A percentile compares a stretch with the other conserved stretches of the same genome.
phyloP scores from a whole-genome alignment of 2,797 vertebrate species.

The Enteromius unitaeniatus region DNA sequence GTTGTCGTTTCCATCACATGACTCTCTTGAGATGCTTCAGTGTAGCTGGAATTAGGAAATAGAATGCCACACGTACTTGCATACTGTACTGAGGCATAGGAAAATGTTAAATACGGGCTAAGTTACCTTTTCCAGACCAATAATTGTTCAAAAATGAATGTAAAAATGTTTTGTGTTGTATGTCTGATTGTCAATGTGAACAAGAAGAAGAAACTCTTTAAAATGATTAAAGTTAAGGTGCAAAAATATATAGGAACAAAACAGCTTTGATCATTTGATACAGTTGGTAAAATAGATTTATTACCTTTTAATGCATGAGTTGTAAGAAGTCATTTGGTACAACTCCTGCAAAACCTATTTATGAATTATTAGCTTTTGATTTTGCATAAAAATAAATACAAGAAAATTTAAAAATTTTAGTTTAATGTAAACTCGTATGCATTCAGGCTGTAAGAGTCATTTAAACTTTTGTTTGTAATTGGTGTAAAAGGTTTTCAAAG shows the following conservation, averaged over 20 bases:
- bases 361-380: neutral
- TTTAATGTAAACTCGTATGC: neutral
- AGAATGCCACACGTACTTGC: neutral
- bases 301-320: neutral
- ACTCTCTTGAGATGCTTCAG: constrained; percentile 20
- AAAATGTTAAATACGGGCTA: neutral
- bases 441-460: neutral
- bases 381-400: no score
- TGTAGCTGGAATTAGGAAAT: constrained; percentile 31
- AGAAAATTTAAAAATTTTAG: no score
- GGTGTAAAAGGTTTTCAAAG: neutral
- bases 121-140: neutral
- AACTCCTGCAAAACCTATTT: neutral
- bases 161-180: neutral
- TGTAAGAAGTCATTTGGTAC: neutral
- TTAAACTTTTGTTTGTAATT: neutral
- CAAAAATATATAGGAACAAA: neutral
- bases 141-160: neutral
- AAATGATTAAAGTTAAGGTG: neutral
- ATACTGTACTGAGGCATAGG: neutral
- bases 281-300: neutral
- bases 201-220: neutral
- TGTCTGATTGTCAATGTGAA: neutral
- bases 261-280: neutral
- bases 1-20: constrained; percentile 51